Percentiles rank a stretch among this genome's conserved stretches.
Conservation (phyloP, 2,797 vertebrate genomes). For the Malurus leucopterus region DNA sequence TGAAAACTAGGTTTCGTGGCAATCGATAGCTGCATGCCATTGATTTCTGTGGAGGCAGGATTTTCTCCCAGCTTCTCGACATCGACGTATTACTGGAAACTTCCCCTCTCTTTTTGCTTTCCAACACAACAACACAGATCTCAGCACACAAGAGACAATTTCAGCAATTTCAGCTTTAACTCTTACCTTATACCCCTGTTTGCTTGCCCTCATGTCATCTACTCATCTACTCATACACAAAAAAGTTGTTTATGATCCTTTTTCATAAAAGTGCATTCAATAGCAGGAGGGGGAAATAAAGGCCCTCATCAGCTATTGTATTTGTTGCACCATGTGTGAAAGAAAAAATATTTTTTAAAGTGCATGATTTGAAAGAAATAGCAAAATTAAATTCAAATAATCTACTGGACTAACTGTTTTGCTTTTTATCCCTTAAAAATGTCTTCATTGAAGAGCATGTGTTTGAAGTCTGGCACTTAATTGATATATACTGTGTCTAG, state of each 20-base stretch:
- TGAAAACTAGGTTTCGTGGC: neutral
- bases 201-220: neutral
- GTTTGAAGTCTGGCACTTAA: neutral
- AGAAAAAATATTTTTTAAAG: neutral
- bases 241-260: neutral
- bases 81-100: neutral
- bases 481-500: neutral
- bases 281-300: neutral
- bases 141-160: neutral
- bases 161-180: neutral
- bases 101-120: neutral
- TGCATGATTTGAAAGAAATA: neutral
- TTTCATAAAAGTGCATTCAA: neutral
- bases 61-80: neutral
- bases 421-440: neutral
- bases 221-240: neutral
- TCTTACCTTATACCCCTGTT: neutral
- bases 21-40: neutral
- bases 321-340: neutral
- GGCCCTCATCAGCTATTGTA: neutral
- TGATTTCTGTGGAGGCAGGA: neutral
- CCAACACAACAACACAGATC: neutral
- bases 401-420: neutral
- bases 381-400: neutral
- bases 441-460: neutral